Base-by-base conservation (phyloP, 2,888 invertebrate genomes). In the Drosophila gaucha region DNA sequence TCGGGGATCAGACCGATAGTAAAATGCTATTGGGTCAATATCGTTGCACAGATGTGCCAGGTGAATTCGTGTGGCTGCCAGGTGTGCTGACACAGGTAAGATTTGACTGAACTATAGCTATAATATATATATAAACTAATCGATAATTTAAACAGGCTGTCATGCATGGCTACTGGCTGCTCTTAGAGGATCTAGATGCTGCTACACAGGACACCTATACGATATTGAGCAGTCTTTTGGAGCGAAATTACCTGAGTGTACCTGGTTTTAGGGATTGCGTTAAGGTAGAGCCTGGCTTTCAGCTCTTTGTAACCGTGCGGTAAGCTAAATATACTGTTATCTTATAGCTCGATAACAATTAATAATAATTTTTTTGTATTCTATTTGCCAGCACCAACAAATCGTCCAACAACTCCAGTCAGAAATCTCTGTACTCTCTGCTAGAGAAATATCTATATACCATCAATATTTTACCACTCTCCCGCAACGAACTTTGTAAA, bases 1-100 rank as follows among this genome's bases (percentile, higher is more conserved):
- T 99, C 28, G 98, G 99, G 6, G 99, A 99, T 92, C 98, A 99
- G 92, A 98, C 98, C 2, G 99, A 99, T 90, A 96, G 98, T 52
- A 97, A 98, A 92, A 97, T 97, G 94, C 92, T 99, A 52, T 92
- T 99, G 8, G 99, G 99, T 0, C 92, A 92, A 70, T 92, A 92
- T 76, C 89, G 96, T 75, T 99, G 99, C 89, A 98, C 99, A 0
- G 98, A 99, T 90, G 94, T 98, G 47, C 99, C 99, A 0, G 99
- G 99, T 12, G 98, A 99, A 92, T 99, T 99, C 93, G 92, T 97
- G 18, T 99, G 99, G 99, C 94, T 96, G 78, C 96, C 98, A 2
- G 99, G 99, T n/a, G 96, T 97, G 49, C 92, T 99, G 55, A 97
- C 98, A 3, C 96, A 94, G 93, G 96, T 94, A 83, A 74, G 57